Percentiles rank a stretch among this genome's conserved stretches.
phyloP scores from a whole-genome alignment of 35 echinoderm and acorn worm genomes.

The Ptychodera flava region DNA sequence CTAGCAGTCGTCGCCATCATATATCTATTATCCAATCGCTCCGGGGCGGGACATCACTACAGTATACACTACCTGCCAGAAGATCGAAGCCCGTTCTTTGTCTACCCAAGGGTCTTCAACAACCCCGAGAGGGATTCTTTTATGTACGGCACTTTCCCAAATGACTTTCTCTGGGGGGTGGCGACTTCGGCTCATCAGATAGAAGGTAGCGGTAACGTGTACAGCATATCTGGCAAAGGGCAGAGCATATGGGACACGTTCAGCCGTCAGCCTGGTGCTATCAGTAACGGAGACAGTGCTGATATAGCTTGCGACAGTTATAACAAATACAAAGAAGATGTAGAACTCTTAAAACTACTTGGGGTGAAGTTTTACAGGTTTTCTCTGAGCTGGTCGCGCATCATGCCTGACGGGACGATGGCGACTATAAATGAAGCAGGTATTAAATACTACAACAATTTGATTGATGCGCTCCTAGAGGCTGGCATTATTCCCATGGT shows the following conservation, averaged over 20 bases:
- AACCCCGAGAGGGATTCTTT: conserved; percentile 70
- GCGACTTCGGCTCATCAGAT: conserved; percentile 88
- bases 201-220: conserved; percentile 68
- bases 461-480: conserved; percentile 51
- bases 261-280: conserved; percentile 18
- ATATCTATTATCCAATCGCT: neutral
- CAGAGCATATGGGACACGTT: conserved; percentile 66
- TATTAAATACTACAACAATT: conserved; percentile 69
- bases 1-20: neutral
- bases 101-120: conserved; percentile 67
- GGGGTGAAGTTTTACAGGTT: conserved; percentile 77
- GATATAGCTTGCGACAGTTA: conserved; percentile 89
- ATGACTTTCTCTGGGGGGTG: conserved; percentile 68
- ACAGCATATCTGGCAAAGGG: conserved; percentile 61
- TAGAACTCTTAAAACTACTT: conserved; percentile 51
- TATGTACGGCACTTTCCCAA: conserved; percentile 62
- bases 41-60: neutral
- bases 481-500: conserved; percentile 72
- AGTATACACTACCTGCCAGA: neutral
- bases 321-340: conserved; percentile 64
- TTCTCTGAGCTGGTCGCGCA: conserved; percentile 76
- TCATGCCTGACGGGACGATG: conserved; percentile 56
- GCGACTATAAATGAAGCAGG: conserved; percentile 72
- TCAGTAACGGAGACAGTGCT: conserved; percentile 49
- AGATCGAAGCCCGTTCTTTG: conserved; percentile 19